Evolutionary conservation across 2,888 invertebrate genomes (phyloP).

Genomic region (Cantharis nigra): DNA sequence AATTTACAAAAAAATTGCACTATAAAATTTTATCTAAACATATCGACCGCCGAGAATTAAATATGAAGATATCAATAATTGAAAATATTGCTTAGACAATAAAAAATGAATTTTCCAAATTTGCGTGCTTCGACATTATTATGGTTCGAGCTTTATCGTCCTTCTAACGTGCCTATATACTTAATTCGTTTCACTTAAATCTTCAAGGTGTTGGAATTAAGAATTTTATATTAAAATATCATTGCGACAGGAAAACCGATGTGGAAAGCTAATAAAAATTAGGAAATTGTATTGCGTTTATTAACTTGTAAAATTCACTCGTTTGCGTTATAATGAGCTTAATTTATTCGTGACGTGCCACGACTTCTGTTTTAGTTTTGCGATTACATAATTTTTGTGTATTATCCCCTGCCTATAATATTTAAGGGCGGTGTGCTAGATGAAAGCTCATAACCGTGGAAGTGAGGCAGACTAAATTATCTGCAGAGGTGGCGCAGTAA

Average conservation of each 20-base stretch:
- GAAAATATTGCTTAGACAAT: not conserved
- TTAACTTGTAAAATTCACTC: not conserved
- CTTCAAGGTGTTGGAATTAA: not conserved
- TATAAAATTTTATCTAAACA: not conserved
- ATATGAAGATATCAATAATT: not conserved
- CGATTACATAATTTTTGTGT: not conserved
- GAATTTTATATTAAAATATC: not conserved
- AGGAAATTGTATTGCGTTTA: not conserved
- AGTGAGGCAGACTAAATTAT: slow-evolving; percentile 14
- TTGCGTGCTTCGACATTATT: not conserved
- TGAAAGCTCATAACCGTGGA: slow-evolving; percentile 13
- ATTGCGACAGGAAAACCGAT: not conserved
- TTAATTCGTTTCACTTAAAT: slow-evolving; percentile 1
- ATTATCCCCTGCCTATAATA: not conserved
- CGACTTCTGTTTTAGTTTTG: not conserved
- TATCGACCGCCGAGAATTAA: not conserved
- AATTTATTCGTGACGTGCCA: not conserved
- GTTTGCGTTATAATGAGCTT: not conserved
- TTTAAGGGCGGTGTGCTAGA: not conserved
- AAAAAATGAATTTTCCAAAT: not conserved
- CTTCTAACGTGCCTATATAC: not conserved
- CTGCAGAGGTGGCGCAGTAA: slow-evolving; percentile 26
- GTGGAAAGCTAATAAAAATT: not conserved
- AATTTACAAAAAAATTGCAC: not conserved
- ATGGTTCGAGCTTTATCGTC: not conserved